Evolutionary conservation across 2,113 vertebrate species (phyloP), one percentile per base, ranked within the genome.

Genomic region (Corydoras maculifer): DNA sequence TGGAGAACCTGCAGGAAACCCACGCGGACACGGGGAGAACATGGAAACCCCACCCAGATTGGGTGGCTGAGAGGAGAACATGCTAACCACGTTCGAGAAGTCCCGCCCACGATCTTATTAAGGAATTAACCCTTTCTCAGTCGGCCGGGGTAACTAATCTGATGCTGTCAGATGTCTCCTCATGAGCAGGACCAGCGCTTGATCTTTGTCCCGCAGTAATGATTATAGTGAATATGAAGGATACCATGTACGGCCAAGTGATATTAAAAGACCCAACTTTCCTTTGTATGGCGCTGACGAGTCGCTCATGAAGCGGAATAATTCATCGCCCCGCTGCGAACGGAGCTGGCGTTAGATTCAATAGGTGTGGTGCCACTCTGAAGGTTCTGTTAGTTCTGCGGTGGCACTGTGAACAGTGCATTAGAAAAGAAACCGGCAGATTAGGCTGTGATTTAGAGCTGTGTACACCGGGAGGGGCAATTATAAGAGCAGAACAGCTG

Each of bases 211-310:
- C 58, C 18, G 18, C 58, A 80, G 58, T 75, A 81, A 84, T 78
- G 84, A 86, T 84, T 59, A 83, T 74, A 83, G 75, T 81, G 70
- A 80, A 83, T 83, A 82, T 81, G 69, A 86, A 82, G 75, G 77
- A 84, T 84, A 72, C 61, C 66, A 57, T 82, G 77, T 78, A 81
- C 81, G 80, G 85, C 75, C 75, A 78, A 83, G 78, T 32, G 77
- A 80, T 83, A 76, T 83, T 84, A 86, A 87, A 79, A 58, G 12
- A 63, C 74, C 68, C 57, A 0, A 60, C n/a, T 18, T 58, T 74
- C 35, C 73, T 79, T 79, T 82, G 80, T 81, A 86, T 86, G 83
- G 81, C 70, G 83, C 80, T 84, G 73, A 80, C 55, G 43, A 76
- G 15, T n/a, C 8, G 8, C 53, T 59, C 57, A 59, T 80, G 72